Evolutionary conservation across 1,140 invertebrate genomes (phyloP).

Genomic region (Pollicipes pollicipes): DNA sequence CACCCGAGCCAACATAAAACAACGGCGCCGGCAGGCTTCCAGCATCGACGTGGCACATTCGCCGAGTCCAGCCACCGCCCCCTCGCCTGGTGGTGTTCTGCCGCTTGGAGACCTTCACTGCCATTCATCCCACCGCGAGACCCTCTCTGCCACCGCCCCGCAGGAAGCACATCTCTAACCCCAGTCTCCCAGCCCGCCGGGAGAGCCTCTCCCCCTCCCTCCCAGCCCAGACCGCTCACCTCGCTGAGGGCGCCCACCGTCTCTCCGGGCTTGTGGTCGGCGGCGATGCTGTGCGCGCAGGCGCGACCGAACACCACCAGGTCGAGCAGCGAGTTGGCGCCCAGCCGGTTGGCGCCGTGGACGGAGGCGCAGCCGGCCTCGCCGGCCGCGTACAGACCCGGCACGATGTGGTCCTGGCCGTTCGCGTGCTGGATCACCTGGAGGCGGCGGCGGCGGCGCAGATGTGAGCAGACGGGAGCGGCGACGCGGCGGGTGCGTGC

Average conservation of each 20-base stretch:
- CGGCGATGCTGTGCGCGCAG: slow-evolving; percentile 77
- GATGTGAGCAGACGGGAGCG: neutral
- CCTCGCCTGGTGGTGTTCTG: too few species aligned
- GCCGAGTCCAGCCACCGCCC: too few species aligned
- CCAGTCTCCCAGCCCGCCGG: too few species aligned
- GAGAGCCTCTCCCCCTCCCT: neutral
- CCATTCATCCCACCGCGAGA: too few species aligned
- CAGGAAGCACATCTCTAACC: too few species aligned
- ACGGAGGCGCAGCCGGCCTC: slow-evolving; percentile 62
- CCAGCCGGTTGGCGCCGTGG: slow-evolving; percentile 92
- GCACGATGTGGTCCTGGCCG: slow-evolving; percentile 47
- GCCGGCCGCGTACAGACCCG: slow-evolving; percentile 46
- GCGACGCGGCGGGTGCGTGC: too few species aligned
- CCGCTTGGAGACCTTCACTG: too few species aligned
- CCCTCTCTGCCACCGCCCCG: too few species aligned
- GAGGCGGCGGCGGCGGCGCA: slow-evolving; percentile 3
- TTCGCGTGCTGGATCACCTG: slow-evolving; percentile 38
- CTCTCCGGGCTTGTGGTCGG: slow-evolving; percentile 68
- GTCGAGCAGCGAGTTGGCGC: slow-evolving; percentile 94
- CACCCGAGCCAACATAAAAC: too few species aligned
- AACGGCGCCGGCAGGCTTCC: too few species aligned
- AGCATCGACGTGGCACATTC: too few species aligned
- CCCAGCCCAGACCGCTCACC: slow-evolving; percentile 65
- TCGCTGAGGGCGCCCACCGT: slow-evolving; percentile 45
- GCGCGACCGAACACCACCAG: slow-evolving; percentile 94